Base-by-base conservation (phyloP, 1,140 invertebrate genomes). In the Hyphantria cunea region DNA sequence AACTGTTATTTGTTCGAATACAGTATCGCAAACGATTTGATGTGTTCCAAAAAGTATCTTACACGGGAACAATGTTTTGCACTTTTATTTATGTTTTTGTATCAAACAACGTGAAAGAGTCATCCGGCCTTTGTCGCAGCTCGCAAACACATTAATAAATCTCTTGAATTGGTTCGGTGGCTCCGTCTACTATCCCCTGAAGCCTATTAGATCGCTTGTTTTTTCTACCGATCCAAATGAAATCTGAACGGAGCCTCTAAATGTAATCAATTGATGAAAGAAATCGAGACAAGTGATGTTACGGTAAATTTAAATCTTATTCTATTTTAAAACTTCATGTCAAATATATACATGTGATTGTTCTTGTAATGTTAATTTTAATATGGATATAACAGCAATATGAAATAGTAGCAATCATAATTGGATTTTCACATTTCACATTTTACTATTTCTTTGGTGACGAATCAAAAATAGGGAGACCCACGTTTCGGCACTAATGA, bases 71-170 rank as follows among this genome's bases (percentile, higher is more conserved):
- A 33, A 59, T 51, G 54, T 58, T 51, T 60, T 63, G 50, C 17
- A 32, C n/a, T 50, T 44, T 50, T 68, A 63, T 68, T 68, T 68
- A 68, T 68, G 55, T 59, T 64, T 49, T 68, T 54, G 48, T 59
- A 59, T 55, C 55, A 64, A 62, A 55, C 54, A 42, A 54, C 48
- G 54, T 62, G 54, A 63, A 68, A 63, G 55, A 55, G 15, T 60
- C 53, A 56, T 56, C 37, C 49, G 47, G 37, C 45, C 62, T 56
- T 64, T 62, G 62, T 71, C 62, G 52, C 49, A 32, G 58, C 55
- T 66, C 15, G 34, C 66, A 72, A 72, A 69, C 66, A 69, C 64
- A 66, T 72, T 68, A 60, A 68, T 72, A 72, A 72, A 72, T 72
- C 63, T 69, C 44, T 47, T 47, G 49, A 66, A 72, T 63, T 66